phyloP scores from a whole-genome alignment of 2,113 vertebrate species.

The Actenoides lindsayi region DNA sequence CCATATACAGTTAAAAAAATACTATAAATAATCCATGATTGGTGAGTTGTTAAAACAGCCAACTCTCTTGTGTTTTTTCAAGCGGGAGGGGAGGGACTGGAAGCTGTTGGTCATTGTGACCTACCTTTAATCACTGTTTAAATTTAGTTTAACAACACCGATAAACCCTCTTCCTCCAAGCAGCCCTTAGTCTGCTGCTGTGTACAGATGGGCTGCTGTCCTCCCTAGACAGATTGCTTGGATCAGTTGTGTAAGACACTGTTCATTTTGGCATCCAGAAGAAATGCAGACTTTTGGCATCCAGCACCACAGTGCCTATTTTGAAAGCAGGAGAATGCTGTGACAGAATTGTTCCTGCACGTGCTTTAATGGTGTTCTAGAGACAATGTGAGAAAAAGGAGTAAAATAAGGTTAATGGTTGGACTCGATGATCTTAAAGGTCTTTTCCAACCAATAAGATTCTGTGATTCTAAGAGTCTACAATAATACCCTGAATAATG shows the following conservation, averaged over 20 bases:
- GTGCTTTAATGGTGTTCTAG: not conserved
- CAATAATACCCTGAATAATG: not conserved
- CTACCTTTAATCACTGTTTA: not conserved
- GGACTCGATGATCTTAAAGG: no score
- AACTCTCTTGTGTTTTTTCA: not conserved
- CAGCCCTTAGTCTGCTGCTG: not conserved
- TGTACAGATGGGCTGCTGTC: not conserved
- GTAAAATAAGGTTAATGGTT: no score
- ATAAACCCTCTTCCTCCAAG: not conserved
- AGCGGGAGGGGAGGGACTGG: not conserved
- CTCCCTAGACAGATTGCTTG: not conserved
- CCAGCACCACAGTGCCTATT: not conserved
- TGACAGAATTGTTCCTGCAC: not conserved
- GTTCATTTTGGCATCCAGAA: not conserved
- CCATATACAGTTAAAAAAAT: not conserved
- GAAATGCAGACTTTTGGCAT: not conserved
- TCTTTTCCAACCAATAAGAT: no score
- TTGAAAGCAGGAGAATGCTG: not conserved
- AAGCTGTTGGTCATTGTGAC: not conserved
- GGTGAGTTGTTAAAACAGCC: not conserved
- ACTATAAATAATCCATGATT: not conserved
- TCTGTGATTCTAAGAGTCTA: not conserved
- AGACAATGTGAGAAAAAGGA: rapidly evolving
- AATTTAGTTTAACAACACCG: not conserved
- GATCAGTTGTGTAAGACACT: not conserved